Percentiles rank a stretch among this genome's conserved stretches.
Conservation (phyloP, 2,888 invertebrate genomes). For the Epistrophe grossulariae region DNA sequence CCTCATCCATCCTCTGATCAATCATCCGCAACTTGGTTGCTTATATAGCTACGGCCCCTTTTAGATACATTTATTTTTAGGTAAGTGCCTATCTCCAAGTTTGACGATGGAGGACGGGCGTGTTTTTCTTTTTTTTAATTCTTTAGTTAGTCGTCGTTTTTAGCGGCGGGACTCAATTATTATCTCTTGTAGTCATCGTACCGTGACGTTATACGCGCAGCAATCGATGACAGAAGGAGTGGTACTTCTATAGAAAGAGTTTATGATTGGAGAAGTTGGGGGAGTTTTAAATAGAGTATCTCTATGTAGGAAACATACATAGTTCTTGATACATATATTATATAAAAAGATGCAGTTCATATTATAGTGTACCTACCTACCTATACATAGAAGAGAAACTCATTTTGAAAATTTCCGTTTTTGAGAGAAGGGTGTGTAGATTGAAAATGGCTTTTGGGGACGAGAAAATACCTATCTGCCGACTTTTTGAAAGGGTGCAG, state of each 20-base stretch:
- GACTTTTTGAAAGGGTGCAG: constrained; percentile 39
- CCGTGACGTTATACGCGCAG: constrained; percentile 56
- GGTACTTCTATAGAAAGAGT: constrained; percentile 54
- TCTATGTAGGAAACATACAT: constrained; percentile 14
- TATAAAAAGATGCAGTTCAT: constrained; percentile 28
- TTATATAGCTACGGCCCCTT: constrained; percentile 12
- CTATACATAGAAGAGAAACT: constrained; percentile 18
- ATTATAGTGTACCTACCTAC: constrained; percentile 6
- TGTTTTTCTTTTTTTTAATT: constrained; percentile 35
- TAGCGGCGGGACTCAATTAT: constrained; percentile 69
- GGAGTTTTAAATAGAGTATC: constrained; percentile 63
- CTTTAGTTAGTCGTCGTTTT: constrained; percentile 25
- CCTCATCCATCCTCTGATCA: constrained; percentile 43
- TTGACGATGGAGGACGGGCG: constrained; percentile 68
- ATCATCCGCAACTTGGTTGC: constrained; percentile 58
- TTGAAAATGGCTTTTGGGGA: constrained; percentile 1
- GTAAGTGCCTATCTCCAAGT: constrained; percentile 17
- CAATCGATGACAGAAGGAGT: constrained; percentile 63
- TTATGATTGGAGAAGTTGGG: constrained; percentile 68
- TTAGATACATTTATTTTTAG: constrained; percentile 39
- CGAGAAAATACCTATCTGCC: not conserved
- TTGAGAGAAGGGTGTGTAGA: constrained; percentile 27
- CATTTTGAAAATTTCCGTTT: constrained; percentile 43
- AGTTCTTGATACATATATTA: constrained; percentile 36
- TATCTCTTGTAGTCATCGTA: constrained; percentile 47